Percentiles rank a stretch among this genome's conserved stretches.
phyloP scores from a whole-genome alignment of 2,113 vertebrate species.

The Marcusenius ussheri region DNA sequence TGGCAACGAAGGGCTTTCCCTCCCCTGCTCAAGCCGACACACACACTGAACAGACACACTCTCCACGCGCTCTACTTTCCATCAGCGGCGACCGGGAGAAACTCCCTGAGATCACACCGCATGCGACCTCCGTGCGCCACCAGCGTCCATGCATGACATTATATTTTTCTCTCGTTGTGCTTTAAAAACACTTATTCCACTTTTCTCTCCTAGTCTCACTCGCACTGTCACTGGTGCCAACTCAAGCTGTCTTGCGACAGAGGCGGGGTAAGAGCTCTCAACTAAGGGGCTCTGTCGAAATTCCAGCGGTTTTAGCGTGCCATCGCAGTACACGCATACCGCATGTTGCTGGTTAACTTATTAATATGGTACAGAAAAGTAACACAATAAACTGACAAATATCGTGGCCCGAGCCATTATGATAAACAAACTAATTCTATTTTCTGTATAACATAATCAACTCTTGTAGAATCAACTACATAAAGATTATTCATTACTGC shows the following conservation, averaged over 20 bases:
- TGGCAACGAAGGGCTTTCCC: conserved; percentile 27
- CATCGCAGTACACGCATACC: background rate
- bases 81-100: background rate
- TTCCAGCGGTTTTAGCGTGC: conserved; percentile 27
- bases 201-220: conserved; percentile 38
- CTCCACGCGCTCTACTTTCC: background rate
- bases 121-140: background rate
- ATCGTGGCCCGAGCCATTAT: background rate
- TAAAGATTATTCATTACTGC: background rate
- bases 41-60: conserved; percentile 15
- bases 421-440: background rate
- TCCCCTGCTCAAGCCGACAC: conserved; percentile 23
- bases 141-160: conserved; percentile 5
- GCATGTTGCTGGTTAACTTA: background rate
- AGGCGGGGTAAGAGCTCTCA: conserved; percentile 53
- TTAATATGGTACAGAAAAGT: background rate
- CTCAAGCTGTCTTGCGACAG: conserved; percentile 51
- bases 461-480: background rate
- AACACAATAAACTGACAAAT: background rate
- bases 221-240: conserved; percentile 30
- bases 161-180: conserved; percentile 18
- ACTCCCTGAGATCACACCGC: background rate
- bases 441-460: background rate
- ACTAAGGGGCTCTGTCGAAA: conserved; percentile 55
- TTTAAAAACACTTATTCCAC: conserved; percentile 38